Conservation (phyloP, 2,888 invertebrate genomes). For the Beris morrisii region DNA sequence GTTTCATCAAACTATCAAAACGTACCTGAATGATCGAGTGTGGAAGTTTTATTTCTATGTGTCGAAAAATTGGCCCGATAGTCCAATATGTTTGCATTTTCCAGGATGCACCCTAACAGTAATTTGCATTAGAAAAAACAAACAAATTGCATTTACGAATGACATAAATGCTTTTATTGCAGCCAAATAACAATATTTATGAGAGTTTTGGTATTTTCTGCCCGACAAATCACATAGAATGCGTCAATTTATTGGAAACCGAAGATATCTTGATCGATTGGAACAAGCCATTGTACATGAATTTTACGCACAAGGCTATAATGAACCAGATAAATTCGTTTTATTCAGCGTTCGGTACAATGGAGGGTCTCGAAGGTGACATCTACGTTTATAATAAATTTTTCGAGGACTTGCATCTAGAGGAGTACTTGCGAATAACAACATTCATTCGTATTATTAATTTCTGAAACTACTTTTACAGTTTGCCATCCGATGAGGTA, state of each 20-base stretch:
- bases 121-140: conserved; percentile 40
- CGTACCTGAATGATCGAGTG: conserved; percentile 83
- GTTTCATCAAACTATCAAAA: conserved; percentile 90
- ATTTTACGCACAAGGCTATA: conserved; percentile 81
- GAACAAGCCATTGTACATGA: conserved; percentile 79
- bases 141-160: conserved; percentile 9
- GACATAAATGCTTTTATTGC: conserved; percentile 44
- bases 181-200: conserved; percentile 79
- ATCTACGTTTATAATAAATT: conserved; percentile 74
- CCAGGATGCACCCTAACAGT: conserved; percentile 88
- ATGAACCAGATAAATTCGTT: conserved; percentile 77
- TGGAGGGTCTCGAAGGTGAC: conserved; percentile 79
- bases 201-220: conserved; percentile 86
- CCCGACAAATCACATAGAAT: conserved; percentile 73
- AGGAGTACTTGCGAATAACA: conserved; percentile 55
- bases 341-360: conserved; percentile 62
- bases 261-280: conserved; percentile 81
- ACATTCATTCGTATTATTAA: not conserved
- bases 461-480: conserved; percentile 41
- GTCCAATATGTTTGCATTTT: conserved; percentile 82
- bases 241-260: conserved; percentile 70
- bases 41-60: conserved; percentile 92
- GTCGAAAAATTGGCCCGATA: conserved; percentile 83
- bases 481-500: conserved; percentile 66
- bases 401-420: conserved; percentile 62